phyloP scores from a whole-genome alignment of 2,888 invertebrate species.

The Watsonalla binaria region DNA sequence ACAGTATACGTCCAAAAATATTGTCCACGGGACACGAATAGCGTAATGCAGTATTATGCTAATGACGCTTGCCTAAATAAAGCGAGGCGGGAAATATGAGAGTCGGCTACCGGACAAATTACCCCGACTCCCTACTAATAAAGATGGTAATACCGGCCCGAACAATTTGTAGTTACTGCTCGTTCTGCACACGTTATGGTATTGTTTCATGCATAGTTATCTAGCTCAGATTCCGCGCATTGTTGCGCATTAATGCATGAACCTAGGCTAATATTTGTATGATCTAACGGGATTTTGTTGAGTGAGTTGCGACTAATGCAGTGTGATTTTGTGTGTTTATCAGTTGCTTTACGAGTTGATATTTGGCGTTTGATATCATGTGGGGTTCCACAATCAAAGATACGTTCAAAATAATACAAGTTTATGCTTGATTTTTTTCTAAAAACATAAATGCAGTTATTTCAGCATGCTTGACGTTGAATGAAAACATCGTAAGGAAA shows the following conservation, averaged over 20 bases:
- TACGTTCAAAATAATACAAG: no score
- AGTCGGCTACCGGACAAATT: slow-evolving; percentile 55
- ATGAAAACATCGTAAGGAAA: no score
- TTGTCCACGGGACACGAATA: slow-evolving; percentile 20
- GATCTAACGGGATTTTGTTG: not conserved
- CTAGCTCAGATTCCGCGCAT: slow-evolving; percentile 3
- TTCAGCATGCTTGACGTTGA: no score
- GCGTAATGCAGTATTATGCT: slow-evolving; percentile 61
- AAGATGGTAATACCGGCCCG: slow-evolving; percentile 57
- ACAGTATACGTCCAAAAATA: slow-evolving; percentile 14
- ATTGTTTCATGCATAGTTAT: slow-evolving; percentile 30
- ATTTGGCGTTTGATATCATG: not conserved
- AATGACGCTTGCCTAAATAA: slow-evolving; percentile 59
- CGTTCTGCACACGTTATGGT: slow-evolving; percentile 22
- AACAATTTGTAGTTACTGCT: slow-evolving; percentile 46
- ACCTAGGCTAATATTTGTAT: not conserved
- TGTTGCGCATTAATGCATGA: not conserved
- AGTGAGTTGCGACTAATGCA: not conserved
- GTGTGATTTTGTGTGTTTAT: not conserved
- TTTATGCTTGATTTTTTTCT: no score
- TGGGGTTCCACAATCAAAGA: no score
- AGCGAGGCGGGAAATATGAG: slow-evolving; percentile 59
- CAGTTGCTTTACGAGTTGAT: not conserved
- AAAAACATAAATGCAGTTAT: no score
- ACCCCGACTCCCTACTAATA: slow-evolving; percentile 53